These are phyloP conservation scores for Forbesichthys agassizii DNA, from an alignment of 2,113 vertebrate genomes.

Conservation along the genomic window DNA sequence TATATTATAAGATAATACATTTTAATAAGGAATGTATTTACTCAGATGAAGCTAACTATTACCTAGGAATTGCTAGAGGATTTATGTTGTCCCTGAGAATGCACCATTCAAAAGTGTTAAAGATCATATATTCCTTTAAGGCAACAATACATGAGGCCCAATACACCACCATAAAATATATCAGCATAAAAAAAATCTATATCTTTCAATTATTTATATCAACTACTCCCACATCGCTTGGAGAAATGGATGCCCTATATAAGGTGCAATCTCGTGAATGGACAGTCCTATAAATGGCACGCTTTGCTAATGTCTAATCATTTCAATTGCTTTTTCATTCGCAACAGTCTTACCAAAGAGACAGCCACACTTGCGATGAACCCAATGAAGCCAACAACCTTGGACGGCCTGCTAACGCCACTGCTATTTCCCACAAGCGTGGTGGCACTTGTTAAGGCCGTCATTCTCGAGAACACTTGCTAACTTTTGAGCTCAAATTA, in stretches of 20 bases:
- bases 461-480: too few relatives aligned
- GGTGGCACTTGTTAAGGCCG: too few relatives aligned
- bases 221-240: neutral
- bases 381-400: too few relatives aligned
- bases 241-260: conserved; percentile 22
- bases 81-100: too few relatives aligned
- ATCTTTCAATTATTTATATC: neutral
- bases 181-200: conserved; percentile 1
- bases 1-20: neutral
- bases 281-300: neutral
- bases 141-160: conserved; percentile 39
- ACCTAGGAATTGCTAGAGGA: neutral
- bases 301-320: conserved; percentile 2
- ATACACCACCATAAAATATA: conserved; percentile 33
- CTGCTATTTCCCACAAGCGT: too few relatives aligned
- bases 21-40: neutral
- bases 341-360: conserved; percentile 5
- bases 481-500: too few relatives aligned
- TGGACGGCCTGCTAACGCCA: too few relatives aligned
- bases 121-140: conserved; percentile 53
- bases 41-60: conserved; percentile 8
- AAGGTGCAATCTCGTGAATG: neutral
- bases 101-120: conserved; percentile 26
- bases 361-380: too few relatives aligned
- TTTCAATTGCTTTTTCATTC: neutral